Percentiles rank a stretch among this genome's conserved stretches.
phyloP scores from a whole-genome alignment of 2,888 invertebrate species.

The Trichopria drosophilae region DNA sequence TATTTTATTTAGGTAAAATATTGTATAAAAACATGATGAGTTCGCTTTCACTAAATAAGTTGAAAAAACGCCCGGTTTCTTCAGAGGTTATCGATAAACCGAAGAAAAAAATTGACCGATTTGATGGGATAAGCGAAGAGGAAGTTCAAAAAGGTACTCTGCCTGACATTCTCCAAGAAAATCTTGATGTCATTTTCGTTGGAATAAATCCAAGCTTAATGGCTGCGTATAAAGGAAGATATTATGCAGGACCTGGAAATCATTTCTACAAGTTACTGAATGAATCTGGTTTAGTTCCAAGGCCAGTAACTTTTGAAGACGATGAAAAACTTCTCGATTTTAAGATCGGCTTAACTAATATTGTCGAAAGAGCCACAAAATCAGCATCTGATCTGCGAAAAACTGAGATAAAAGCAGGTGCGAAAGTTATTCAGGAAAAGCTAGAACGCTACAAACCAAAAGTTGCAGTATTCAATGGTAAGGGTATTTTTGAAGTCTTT shows the following conservation, averaged over 20 bases:
- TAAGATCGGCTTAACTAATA: constrained; percentile 54
- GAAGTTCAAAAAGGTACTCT: constrained; percentile 46
- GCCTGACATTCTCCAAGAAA: constrained; percentile 45
- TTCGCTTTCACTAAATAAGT: constrained; percentile 44
- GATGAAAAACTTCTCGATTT: constrained; percentile 47
- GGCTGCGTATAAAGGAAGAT: constrained; percentile 53
- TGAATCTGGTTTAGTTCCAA: constrained; percentile 47
- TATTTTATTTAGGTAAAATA: no score
- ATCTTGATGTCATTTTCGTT: constrained; percentile 51
- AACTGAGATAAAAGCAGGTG: constrained; percentile 51
- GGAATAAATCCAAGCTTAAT: constrained; percentile 56
- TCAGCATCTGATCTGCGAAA: constrained; percentile 52
- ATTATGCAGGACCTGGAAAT: constrained; percentile 56
- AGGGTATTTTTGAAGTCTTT: constrained; percentile 54
- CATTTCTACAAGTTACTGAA: constrained; percentile 56
- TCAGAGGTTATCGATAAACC: constrained; percentile 24
- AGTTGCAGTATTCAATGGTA: constrained; percentile 55
- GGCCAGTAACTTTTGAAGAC: constrained; percentile 46
- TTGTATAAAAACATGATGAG: no score
- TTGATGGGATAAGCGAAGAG: constrained; percentile 52
- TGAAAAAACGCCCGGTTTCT: constrained; percentile 39
- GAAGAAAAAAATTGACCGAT: constrained; percentile 44
- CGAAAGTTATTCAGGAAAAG: constrained; percentile 45
- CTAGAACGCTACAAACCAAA: constrained; percentile 48
- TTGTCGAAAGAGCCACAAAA: constrained; percentile 51